Percentiles rank a stretch among this genome's conserved stretches.
Evolutionary conservation across 2,888 invertebrate genomes (phyloP).

Genomic region (Panzeria rudis): DNA sequence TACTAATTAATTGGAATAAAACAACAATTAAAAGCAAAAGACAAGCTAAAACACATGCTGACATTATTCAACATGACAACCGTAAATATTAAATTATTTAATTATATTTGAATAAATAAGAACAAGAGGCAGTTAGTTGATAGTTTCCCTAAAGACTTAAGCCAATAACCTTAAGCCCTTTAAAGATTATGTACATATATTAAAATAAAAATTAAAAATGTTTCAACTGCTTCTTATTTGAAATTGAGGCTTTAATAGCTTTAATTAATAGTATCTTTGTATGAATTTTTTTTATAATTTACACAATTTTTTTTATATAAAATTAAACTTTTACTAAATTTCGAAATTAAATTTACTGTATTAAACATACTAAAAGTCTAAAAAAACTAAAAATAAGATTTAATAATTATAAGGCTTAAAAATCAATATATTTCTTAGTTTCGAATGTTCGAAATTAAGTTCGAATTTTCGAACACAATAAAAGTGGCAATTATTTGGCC

Average conservation of each 20-base stretch:
- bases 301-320: too few relatives aligned
- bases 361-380: not conserved
- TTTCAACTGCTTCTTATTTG: not conserved
- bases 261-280: too few relatives aligned
- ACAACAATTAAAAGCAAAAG: slow-evolving; percentile 13
- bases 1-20: slow-evolving; percentile 50
- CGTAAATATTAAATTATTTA: slow-evolving; percentile 14
- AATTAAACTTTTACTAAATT: too few relatives aligned
- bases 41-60: not conserved
- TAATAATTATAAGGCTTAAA: not conserved
- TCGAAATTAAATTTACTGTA: not conserved
- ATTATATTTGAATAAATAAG: slow-evolving; percentile 27
- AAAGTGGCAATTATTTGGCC: too few relatives aligned
- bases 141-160: slow-evolving; percentile 36
- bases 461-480: not conserved
- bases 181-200: not conserved
- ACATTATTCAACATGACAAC: slow-evolving; percentile 32
- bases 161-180: not conserved
- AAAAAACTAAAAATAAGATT: not conserved
- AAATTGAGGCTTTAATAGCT: too few relatives aligned
- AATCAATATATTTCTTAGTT: not conserved
- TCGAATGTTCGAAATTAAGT: not conserved
- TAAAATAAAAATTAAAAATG: not conserved
- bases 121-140: not conserved
- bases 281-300: too few relatives aligned